Evolutionary conservation across 1,140 invertebrate species (phyloP).

Genomic region (Panagrolaimus sp.): DNA sequence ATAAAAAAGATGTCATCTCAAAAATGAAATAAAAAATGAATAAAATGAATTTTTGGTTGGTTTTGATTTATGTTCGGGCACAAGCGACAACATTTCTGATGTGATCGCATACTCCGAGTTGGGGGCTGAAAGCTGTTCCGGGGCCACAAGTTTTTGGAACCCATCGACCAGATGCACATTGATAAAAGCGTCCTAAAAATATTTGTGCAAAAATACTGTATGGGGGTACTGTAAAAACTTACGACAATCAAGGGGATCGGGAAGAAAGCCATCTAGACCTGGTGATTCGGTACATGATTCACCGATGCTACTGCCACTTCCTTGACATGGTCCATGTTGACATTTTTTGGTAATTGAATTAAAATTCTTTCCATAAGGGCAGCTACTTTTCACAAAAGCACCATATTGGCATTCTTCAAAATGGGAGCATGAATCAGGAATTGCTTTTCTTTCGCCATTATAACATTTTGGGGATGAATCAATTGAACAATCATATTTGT

Average conservation of each 20-base stretch:
- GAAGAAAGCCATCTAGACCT: background rate
- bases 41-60: background rate
- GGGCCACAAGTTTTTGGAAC: background rate
- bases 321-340: background rate
- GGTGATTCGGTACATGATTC: background rate
- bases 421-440: background rate
- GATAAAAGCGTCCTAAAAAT: background rate
- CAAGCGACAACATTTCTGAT: background rate
- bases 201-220: no score
- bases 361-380: background rate
- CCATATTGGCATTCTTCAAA: background rate
- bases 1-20: background rate
- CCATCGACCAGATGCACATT: constrained; percentile 6
- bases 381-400: background rate
- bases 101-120: background rate
- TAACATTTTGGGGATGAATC: background rate
- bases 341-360: background rate
- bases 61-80: background rate
- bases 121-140: background rate
- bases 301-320: background rate
- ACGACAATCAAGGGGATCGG: constrained; percentile 3
- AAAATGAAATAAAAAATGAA: background rate
- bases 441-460: background rate
- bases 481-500: background rate
- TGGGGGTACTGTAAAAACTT: no score